Percentiles rank a stretch among this genome's conserved stretches.
These are phyloP conservation scores for Arctocebus calabarensis DNA, from an alignment of 2,797 vertebrate genomes.

Conservation along the genomic window DNA sequence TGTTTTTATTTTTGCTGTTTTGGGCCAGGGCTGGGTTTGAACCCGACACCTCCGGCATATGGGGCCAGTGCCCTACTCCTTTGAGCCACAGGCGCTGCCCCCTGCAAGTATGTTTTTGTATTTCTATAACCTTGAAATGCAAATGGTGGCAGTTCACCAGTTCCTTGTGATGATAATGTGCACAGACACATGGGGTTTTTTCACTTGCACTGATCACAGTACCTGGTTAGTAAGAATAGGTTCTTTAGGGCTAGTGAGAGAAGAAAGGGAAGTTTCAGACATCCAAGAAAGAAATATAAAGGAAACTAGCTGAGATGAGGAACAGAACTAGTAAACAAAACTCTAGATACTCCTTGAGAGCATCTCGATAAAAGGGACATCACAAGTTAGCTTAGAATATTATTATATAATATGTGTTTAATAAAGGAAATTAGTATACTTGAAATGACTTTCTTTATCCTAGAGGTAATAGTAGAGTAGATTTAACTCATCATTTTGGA, in stretches of 20 bases:
- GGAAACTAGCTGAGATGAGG: not conserved
- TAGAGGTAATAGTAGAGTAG: not conserved
- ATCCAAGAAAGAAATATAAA: not conserved
- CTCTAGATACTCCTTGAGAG: not conserved
- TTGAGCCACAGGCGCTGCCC: too few species aligned
- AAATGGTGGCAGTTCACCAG: not conserved
- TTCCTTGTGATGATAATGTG: not conserved
- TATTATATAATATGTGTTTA: not conserved
- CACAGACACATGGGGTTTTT: not conserved
- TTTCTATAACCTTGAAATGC: not conserved
- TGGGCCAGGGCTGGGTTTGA: too few species aligned
- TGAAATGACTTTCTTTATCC: not conserved
- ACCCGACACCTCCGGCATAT: too few species aligned
- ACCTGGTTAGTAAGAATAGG: not conserved
- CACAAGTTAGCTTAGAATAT: constrained; percentile 8
- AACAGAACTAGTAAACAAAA: not conserved
- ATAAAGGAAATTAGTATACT: not conserved
- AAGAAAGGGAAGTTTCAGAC: not conserved
- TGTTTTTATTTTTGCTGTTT: too few species aligned
- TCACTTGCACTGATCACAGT: not conserved
- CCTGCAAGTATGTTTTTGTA: not conserved
- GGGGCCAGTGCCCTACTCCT: too few species aligned
- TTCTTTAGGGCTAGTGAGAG: not conserved
- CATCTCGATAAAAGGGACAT: not conserved
- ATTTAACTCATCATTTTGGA: constrained; percentile 40